Percentiles rank a stretch among this genome's conserved stretches.
These are phyloP conservation scores for Plebejus melissa DNA, from an alignment of 2,888 invertebrate species.

Conservation along the genomic window DNA sequence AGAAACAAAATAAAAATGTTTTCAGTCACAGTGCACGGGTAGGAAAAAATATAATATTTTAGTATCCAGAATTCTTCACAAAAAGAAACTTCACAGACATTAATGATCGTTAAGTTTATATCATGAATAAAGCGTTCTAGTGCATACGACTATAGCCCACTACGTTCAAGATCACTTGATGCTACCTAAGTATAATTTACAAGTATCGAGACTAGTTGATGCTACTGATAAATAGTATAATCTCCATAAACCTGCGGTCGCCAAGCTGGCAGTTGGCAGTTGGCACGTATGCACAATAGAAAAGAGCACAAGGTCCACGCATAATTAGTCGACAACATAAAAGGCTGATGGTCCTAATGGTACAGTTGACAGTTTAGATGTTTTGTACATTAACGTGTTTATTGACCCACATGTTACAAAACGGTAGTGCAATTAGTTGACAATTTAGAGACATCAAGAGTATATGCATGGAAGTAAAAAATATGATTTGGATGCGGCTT, in stretches of 20 bases:
- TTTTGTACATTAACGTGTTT: background rate
- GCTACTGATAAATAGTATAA: slow-evolving; percentile 37
- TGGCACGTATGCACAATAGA: slow-evolving; percentile 60
- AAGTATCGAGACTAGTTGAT: slow-evolving; percentile 32
- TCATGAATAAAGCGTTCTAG: too few species aligned
- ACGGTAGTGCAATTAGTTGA: background rate
- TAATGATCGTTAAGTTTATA: too few species aligned
- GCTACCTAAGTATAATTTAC: background rate
- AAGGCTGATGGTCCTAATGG: slow-evolving; percentile 55
- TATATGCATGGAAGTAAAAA: background rate
- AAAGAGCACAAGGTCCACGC: slow-evolving; percentile 71
- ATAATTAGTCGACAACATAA: slow-evolving; percentile 60
- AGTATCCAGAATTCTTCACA: too few species aligned
- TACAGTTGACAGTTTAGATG: background rate
- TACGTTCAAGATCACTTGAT: background rate
- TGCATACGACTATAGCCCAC: background rate
- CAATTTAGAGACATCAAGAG: background rate
- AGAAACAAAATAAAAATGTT: too few species aligned
- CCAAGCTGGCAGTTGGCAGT: slow-evolving; percentile 35
- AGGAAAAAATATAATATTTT: too few species aligned
- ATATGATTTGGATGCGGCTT: background rate
- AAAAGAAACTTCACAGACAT: too few species aligned
- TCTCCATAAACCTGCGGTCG: slow-evolving; percentile 43
- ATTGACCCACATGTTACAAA: background rate
- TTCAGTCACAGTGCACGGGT: too few species aligned